Conservation (phyloP, 2,888 invertebrate species). For the Sericinus montela region DNA sequence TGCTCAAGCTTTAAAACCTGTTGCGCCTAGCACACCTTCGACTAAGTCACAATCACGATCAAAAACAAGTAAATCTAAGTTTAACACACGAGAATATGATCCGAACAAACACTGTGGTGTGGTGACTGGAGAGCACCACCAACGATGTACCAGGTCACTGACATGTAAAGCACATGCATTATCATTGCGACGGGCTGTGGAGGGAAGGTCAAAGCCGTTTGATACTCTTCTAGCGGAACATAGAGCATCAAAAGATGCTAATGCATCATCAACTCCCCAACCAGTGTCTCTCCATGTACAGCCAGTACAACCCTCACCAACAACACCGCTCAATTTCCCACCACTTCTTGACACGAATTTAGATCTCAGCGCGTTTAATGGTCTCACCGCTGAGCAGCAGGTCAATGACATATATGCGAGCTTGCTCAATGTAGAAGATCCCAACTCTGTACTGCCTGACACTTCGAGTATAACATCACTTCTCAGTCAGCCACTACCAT, state of each 20-base stretch:
- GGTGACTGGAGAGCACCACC: constrained; percentile 81
- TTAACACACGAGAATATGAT: constrained; percentile 84
- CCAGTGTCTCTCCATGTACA: constrained; percentile 28
- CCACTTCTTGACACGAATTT: constrained; percentile 57
- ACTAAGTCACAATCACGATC: constrained; percentile 47
- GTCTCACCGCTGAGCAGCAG: constrained; percentile 60
- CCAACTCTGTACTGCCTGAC: constrained; percentile 54
- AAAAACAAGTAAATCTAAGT: constrained; percentile 64
- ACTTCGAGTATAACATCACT: constrained; percentile 57
- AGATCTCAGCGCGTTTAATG: constrained; percentile 57
- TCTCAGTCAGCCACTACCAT: constrained; percentile 51
- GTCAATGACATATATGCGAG: constrained; percentile 66
- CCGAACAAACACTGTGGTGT: constrained; percentile 92
- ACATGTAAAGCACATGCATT: constrained; percentile 86
- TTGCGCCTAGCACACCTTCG: constrained; percentile 40
- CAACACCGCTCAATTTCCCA: constrained; percentile 39
- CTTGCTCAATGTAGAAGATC: constrained; percentile 56
- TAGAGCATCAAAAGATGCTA: constrained; percentile 81
- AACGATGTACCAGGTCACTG: constrained; percentile 88
- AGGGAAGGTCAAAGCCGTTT: constrained; percentile 85
- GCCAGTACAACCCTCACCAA: constrained; percentile 23
- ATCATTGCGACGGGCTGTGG: constrained; percentile 83
- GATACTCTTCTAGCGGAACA: constrained; percentile 87
- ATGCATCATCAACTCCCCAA: constrained; percentile 26
- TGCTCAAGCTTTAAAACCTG: constrained; percentile 41